Evolutionary conservation across 2,113 vertebrate genomes (phyloP).

Genomic region (Dendropsophus ebraccatus): DNA sequence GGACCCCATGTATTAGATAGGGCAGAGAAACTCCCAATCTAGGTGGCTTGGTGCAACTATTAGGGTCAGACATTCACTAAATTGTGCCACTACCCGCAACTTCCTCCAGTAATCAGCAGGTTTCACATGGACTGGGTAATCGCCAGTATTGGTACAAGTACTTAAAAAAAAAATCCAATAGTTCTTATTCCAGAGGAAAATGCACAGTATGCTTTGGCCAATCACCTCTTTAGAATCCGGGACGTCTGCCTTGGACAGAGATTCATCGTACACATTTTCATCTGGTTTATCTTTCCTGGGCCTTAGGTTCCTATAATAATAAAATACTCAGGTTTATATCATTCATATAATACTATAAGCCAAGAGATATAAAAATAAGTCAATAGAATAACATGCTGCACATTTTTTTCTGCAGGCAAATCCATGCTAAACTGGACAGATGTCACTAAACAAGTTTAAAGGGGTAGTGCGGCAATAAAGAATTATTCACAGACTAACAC

Average conservation of each 20-base stretch:
- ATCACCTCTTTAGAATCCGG: conserved; percentile 49
- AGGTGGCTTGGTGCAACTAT: neutral
- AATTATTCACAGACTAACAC: too few species aligned
- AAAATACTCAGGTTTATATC: neutral
- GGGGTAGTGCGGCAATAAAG: too few species aligned
- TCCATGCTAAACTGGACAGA: too few species aligned
- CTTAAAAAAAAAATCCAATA: neutral
- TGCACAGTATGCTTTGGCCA: neutral
- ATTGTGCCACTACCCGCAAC: neutral
- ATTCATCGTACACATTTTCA: conserved; percentile 40
- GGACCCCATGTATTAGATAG: neutral
- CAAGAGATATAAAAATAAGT: too few species aligned
- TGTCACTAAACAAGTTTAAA: too few species aligned
- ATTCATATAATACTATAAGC: neutral
- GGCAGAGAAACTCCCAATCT: neutral
- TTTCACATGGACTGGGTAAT: too few species aligned
- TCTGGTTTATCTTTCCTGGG: neutral
- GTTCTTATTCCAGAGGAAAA: neutral
- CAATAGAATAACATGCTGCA: too few species aligned
- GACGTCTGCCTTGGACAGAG: conserved; percentile 44
- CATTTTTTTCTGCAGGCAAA: too few species aligned
- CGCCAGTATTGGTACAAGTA: too few species aligned
- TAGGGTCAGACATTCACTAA: neutral
- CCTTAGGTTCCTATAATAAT: conserved; percentile 2
- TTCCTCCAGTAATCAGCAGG: neutral